Evolutionary conservation across 2,888 invertebrate species (phyloP).

Genomic region (Dicyrtomina minuta): DNA sequence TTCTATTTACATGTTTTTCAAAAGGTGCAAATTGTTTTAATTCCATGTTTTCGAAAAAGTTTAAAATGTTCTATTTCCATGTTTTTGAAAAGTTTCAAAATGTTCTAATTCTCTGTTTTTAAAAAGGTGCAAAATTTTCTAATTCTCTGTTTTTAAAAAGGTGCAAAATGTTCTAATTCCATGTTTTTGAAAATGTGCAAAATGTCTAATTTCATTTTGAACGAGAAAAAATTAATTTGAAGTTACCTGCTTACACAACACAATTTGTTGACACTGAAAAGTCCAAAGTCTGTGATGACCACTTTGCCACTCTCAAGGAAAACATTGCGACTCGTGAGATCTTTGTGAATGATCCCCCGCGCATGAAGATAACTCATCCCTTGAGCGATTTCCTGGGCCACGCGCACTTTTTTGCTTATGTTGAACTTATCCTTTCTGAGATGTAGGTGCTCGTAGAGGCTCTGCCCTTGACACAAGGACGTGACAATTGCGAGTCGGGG

Average conservation of each 20-base stretch:
- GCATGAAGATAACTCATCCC: conserved; percentile 99
- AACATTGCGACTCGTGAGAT: conserved; percentile 97
- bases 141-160: no score
- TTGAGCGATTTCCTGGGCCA: conserved; percentile 94
- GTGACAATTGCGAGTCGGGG: conserved; percentile 95
- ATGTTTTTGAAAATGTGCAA: no score
- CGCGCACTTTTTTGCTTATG: conserved; percentile 85
- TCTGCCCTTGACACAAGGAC: conserved; percentile 93
- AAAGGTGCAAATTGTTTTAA: no score
- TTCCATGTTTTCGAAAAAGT: no score
- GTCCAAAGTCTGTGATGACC: conserved; percentile 97
- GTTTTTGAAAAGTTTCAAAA: no score
- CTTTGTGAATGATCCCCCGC: conserved; percentile 94
- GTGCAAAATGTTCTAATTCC: no score
- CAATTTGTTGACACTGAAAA: conserved; percentile 94
- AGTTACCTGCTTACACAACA: conserved; percentile 90
- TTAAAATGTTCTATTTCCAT: no score
- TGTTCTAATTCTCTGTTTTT: no score
- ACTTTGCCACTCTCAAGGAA: conserved; percentile 97
- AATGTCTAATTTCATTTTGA: no score
- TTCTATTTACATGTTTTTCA: no score
- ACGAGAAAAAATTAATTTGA: no score
- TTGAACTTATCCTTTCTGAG: conserved; percentile 89
- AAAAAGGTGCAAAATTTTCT: no score
- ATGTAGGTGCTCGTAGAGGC: conserved; percentile 91